These are phyloP conservation scores for Drosophila arizonae DNA, from an alignment of 1,140 invertebrate genomes.

Conservation along the genomic window DNA sequence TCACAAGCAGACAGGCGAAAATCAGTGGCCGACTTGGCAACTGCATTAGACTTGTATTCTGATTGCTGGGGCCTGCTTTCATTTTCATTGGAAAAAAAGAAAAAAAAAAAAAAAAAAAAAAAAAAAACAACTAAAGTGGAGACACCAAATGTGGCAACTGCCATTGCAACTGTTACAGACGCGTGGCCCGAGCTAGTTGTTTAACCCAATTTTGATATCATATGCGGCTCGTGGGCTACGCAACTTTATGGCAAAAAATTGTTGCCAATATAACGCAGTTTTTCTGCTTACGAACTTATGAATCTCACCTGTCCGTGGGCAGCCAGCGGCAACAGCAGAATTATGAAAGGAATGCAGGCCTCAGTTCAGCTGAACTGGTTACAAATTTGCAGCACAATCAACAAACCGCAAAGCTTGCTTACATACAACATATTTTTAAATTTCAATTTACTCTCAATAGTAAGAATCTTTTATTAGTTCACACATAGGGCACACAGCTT, in stretches of 20 bases:
- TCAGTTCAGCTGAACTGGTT: conserved; percentile 14
- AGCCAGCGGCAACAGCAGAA: conserved; percentile 21
- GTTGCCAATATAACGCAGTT: conserved; percentile 61
- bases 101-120: conserved; percentile 64
- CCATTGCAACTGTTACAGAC: conserved; percentile 34
- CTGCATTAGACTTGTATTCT: conserved; percentile 51
- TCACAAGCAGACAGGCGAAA: conserved; percentile 56
- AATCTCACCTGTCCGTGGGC: conserved; percentile 66
- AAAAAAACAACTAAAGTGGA: conserved; percentile 56
- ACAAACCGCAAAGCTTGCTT: background rate
- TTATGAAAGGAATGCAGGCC: conserved; percentile 29
- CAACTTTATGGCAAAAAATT: conserved; percentile 41
- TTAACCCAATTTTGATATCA: conserved; percentile 77
- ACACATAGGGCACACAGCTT: background rate
- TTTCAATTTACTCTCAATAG: background rate
- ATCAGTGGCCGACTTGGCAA: conserved; percentile 59
- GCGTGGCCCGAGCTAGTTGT: conserved; percentile 50
- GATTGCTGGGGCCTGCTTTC: conserved; percentile 72
- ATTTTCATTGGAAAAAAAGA: conserved; percentile 68
- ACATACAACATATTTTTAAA: background rate
- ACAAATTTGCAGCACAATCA: background rate
- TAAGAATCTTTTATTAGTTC: background rate
- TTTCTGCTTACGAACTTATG: conserved; percentile 25
- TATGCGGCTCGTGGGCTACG: conserved; percentile 59
- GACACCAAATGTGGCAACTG: conserved; percentile 37